phyloP scores from a whole-genome alignment of 2,797 vertebrate genomes.

The Ctenochaetus hawaiiensis region DNA sequence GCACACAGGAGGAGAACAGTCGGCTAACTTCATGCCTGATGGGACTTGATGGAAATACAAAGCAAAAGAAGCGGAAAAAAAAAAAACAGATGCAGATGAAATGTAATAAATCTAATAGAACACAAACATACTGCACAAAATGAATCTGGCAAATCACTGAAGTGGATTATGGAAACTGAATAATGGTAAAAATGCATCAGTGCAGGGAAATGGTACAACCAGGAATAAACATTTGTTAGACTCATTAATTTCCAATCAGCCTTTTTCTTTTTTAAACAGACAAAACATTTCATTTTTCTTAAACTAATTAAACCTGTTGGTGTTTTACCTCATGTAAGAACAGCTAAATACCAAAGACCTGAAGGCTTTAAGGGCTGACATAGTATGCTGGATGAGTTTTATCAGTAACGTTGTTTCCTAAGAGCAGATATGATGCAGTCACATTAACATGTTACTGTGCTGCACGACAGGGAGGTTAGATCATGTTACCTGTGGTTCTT shows the following conservation, averaged over 20 bases:
- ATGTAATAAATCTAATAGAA: conserved; percentile 26
- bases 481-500: conserved; percentile 46
- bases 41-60: conserved; percentile 25
- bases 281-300: not conserved
- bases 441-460: conserved; percentile 54
- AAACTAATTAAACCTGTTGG: not conserved
- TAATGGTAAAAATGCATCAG: conserved; percentile 7
- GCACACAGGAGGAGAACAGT: conserved; percentile 1
- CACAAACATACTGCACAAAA: conserved; percentile 11
- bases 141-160: conserved; percentile 14
- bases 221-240: conserved; percentile 2
- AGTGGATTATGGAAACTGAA: conserved; percentile 12
- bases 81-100: conserved; percentile 18
- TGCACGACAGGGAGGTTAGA: conserved; percentile 8
- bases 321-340: not conserved
- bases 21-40: conserved; percentile 6
- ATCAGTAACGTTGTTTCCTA: conserved; percentile 41
- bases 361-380: conserved; percentile 12
- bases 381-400: not conserved
- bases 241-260: not conserved
- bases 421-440: conserved; percentile 39
- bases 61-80: conserved; percentile 10
- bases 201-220: not conserved
- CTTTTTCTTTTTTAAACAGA: conserved; percentile 1
- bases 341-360: not conserved